Conservation (phyloP, 1,140 invertebrate genomes). For the Argopecten irradians region DNA sequence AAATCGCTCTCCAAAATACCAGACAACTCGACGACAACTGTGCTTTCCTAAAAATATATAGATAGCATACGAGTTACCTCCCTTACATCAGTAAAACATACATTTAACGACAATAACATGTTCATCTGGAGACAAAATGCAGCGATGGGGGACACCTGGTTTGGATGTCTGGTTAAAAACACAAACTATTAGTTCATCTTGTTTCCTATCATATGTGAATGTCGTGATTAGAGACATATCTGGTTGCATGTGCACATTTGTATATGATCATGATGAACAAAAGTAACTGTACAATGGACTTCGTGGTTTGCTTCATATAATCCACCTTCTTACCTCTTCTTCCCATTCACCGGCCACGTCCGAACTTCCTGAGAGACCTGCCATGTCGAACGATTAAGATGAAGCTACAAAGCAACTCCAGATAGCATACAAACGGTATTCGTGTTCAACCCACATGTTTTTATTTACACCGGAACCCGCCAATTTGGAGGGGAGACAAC, state of each 20-base stretch:
- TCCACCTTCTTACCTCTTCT: not conserved
- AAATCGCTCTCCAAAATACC: constrained; percentile 6
- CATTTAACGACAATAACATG: too few species aligned
- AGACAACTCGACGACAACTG: not conserved
- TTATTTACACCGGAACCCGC: constrained; percentile 20
- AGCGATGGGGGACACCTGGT: not conserved
- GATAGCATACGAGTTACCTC: not conserved
- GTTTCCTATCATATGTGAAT: too few species aligned
- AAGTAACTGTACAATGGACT: too few species aligned
- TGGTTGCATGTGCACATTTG: too few species aligned
- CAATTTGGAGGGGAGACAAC: not conserved
- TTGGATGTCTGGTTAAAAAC: too few species aligned
- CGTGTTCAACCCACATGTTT: not conserved
- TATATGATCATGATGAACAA: too few species aligned
- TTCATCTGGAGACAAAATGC: too few species aligned
- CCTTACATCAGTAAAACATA: too few species aligned
- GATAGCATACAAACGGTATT: not conserved
- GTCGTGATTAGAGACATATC: too few species aligned
- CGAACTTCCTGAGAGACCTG: not conserved
- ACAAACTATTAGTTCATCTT: too few species aligned
- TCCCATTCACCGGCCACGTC: not conserved
- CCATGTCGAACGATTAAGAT: not conserved
- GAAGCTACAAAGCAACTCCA: not conserved
- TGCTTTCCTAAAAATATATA: not conserved
- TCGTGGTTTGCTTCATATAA: too few species aligned